phyloP scores from a whole-genome alignment of 2,888 invertebrate genomes.

The Eristalis pertinax region DNA sequence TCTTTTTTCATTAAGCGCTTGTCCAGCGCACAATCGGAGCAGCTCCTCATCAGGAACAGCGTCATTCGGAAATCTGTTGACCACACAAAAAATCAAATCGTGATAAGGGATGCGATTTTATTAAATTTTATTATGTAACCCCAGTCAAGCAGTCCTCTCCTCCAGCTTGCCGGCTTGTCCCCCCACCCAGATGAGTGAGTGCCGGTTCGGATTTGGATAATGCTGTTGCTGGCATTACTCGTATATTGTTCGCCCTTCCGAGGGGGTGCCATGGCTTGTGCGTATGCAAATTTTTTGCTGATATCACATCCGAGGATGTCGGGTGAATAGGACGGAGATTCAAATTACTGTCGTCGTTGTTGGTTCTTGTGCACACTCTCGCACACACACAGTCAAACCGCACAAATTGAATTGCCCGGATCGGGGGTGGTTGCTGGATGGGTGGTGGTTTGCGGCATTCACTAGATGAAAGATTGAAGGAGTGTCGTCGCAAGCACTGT shows the following conservation, averaged over 20 bases:
- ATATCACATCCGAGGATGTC: slow-evolving; percentile 14
- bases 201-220: slow-evolving; percentile 11
- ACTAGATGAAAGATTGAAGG: slow-evolving; percentile 35
- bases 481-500: not conserved
- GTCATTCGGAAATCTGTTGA: slow-evolving; percentile 53
- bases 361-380: slow-evolving; percentile 24
- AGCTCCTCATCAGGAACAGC: slow-evolving; percentile 23
- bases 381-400: not conserved
- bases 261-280: slow-evolving; percentile 20
- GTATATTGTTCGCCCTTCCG: slow-evolving; percentile 12
- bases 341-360: slow-evolving; percentile 55
- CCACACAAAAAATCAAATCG: slow-evolving; percentile 67
- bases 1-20: not conserved
- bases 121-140: slow-evolving; percentile 56
- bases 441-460: slow-evolving; percentile 2
- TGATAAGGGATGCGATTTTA: slow-evolving; percentile 66
- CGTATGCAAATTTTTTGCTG: slow-evolving; percentile 60
- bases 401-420: slow-evolving; percentile 57
- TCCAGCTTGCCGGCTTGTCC: no score
- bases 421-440: not conserved
- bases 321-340: slow-evolving; percentile 51
- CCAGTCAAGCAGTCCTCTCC: slow-evolving; percentile 5
- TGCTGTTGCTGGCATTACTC: slow-evolving; percentile 20
- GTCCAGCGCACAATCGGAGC: not conserved
- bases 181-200: not conserved